Percentiles rank a stretch among this genome's conserved stretches.
Conservation (phyloP, 2,888 invertebrate genomes). For the Cryptosula pallasiana region DNA sequence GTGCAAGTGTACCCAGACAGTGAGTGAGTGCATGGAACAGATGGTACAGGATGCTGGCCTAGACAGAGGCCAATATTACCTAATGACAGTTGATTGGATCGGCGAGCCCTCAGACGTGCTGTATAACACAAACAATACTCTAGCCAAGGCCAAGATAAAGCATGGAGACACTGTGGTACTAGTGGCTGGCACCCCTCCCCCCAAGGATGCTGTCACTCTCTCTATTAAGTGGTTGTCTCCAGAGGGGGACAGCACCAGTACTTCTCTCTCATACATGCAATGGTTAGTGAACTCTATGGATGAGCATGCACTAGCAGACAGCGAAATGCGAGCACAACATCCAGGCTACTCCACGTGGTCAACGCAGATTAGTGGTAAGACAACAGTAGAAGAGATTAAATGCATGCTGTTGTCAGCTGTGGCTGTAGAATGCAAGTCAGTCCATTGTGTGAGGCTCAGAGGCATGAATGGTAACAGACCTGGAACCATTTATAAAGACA, state of each 20-base stretch:
- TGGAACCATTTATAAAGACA: not conserved
- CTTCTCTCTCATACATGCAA: not conserved
- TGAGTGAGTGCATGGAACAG: not conserved
- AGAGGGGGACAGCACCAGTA: no score
- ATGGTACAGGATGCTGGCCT: not conserved
- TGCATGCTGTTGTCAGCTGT: not conserved
- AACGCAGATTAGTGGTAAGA: not conserved
- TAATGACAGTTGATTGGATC: slow-evolving; percentile 35
- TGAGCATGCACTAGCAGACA: not conserved
- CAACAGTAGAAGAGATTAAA: not conserved
- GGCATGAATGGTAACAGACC: not conserved
- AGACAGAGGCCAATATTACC: not conserved
- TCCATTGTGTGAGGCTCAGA: not conserved
- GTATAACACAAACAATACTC: slow-evolving; percentile 37
- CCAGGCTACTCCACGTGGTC: not conserved
- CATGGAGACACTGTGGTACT: slow-evolving; percentile 44
- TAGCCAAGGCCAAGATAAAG: slow-evolving; percentile 37
- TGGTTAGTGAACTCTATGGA: not conserved
- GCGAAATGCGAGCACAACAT: no score
- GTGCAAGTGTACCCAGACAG: not conserved
- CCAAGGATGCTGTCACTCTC: slow-evolving; percentile 33
- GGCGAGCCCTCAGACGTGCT: slow-evolving; percentile 42
- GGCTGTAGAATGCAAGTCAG: not conserved
- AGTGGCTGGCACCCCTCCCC: slow-evolving; percentile 41
- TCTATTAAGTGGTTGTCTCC: not conserved